Percentiles rank a stretch among this genome's conserved stretches.
phyloP scores from a whole-genome alignment of 2,888 invertebrate genomes.

The Dendrolimus houi region DNA sequence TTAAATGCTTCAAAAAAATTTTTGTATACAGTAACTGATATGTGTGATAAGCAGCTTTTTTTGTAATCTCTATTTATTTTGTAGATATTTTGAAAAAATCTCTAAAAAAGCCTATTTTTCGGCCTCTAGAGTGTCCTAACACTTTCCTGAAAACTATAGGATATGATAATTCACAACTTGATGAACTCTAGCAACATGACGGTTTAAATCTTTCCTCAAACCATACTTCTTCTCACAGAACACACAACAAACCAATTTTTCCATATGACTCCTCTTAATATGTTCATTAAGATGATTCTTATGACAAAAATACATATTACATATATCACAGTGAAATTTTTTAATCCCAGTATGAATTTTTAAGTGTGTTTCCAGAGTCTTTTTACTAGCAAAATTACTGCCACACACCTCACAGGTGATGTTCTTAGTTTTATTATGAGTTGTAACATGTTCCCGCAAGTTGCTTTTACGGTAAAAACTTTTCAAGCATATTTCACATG shows the following conservation, averaged over 20 bases:
- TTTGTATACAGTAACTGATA: too few relatives aligned
- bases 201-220: slow-evolving; percentile 42
- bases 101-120: too few relatives aligned
- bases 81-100: too few relatives aligned
- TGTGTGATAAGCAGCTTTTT: too few relatives aligned
- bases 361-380: slow-evolving; percentile 40
- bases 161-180: neutral
- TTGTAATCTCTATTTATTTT: too few relatives aligned
- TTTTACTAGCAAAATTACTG: slow-evolving; percentile 34
- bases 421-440: slow-evolving; percentile 28
- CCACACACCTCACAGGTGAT: slow-evolving; percentile 47
- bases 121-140: too few relatives aligned
- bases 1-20: too few relatives aligned
- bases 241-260: slow-evolving; percentile 32
- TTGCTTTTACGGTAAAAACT: slow-evolving; percentile 45
- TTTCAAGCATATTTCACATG: slow-evolving; percentile 38
- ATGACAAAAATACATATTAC: slow-evolving; percentile 37
- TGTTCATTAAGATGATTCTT: slow-evolving; percentile 44
- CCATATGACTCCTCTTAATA: slow-evolving; percentile 40
- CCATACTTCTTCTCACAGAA: slow-evolving; percentile 46
- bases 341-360: slow-evolving; percentile 38
- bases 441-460: slow-evolving; percentile 32
- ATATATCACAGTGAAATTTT: slow-evolving; percentile 39
- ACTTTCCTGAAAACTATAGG: too few relatives aligned
- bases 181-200: slow-evolving; percentile 39